A percentile compares a stretch with the other conserved stretches of the same genome.
These are phyloP conservation scores for Drosophila eugracilis DNA, from an alignment of 1,140 invertebrate species.

Conservation along the genomic window DNA sequence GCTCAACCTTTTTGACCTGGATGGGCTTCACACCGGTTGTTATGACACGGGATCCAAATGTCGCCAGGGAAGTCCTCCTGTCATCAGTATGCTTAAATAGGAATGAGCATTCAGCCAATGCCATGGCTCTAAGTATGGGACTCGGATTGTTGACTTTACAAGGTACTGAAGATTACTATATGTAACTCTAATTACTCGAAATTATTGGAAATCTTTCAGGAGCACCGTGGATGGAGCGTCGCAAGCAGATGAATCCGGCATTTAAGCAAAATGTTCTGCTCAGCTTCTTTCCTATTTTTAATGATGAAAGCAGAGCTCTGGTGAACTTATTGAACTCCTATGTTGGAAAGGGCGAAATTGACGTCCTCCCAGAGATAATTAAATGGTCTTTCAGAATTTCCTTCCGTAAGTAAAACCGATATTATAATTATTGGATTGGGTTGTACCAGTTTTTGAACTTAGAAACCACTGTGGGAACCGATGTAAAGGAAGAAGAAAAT, in stretches of 20 bases:
- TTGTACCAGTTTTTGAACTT: not conserved
- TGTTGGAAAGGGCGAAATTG: conserved; percentile 14
- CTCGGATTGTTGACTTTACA: not conserved
- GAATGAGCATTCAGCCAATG: not conserved
- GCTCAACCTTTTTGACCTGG: not conserved
- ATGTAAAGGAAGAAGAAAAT: conserved; percentile 12
- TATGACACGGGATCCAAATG: not conserved
- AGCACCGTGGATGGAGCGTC: conserved; percentile 51
- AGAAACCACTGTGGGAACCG: conserved; percentile 65
- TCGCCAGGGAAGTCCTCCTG: not conserved
- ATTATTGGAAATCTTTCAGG: conserved; percentile 14
- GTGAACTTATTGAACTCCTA: conserved; percentile 29
- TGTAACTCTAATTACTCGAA: not conserved
- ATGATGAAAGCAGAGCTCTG: conserved; percentile 36
- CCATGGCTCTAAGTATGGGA: not conserved
- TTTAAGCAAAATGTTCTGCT: conserved; percentile 56
- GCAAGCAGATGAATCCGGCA: conserved; percentile 57
- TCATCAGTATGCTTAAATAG: not conserved
- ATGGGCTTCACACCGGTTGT: not conserved
- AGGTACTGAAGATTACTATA: not conserved
- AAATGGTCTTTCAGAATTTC: conserved; percentile 49
- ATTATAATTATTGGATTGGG: not conserved
- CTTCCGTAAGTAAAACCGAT: conserved; percentile 42
- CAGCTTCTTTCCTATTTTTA: conserved; percentile 65
- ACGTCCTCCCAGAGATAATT: conserved; percentile 36